These are phyloP conservation scores for Macaria liturata DNA, from an alignment of 2,888 invertebrate genomes.

Conservation along the genomic window DNA sequence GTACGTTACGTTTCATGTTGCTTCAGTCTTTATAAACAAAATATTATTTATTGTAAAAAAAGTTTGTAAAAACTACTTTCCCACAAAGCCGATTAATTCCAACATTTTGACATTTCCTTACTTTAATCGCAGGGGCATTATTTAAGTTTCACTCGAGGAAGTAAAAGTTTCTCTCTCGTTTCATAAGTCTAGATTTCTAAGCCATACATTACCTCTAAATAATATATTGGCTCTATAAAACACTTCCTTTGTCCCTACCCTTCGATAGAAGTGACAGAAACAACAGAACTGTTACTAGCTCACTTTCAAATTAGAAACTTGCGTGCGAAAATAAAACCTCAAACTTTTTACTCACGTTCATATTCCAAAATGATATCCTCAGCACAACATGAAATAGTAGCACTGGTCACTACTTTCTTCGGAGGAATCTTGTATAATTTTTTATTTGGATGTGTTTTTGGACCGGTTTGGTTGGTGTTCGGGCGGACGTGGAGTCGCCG, in stretches of 20 bases:
- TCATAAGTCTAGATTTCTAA: not conserved
- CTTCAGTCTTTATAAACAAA: no score
- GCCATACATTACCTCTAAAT: not conserved
- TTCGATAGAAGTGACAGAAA: conserved; percentile 5
- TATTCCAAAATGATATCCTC: conserved; percentile 37
- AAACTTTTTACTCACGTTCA: conserved; percentile 48
- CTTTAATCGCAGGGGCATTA: not conserved
- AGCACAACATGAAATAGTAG: conserved; percentile 29
- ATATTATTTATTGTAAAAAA: no score
- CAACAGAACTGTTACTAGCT: conserved; percentile 6
- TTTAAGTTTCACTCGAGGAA: conserved; percentile 15
- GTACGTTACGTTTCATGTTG: no score
- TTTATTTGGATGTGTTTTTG: conserved; percentile 16
- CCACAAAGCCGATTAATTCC: not conserved
- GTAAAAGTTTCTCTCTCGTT: conserved; percentile 1
- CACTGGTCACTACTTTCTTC: conserved; percentile 38
- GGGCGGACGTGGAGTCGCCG: conserved; percentile 21
- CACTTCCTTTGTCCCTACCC: conserved; percentile 16
- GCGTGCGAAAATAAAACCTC: conserved; percentile 16
- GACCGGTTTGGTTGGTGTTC: conserved; percentile 24
- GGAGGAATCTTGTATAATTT: conserved; percentile 31
- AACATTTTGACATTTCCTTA: conserved; percentile 9
- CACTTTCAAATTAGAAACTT: conserved; percentile 34
- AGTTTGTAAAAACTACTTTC: not conserved
- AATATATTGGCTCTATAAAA: not conserved